These are phyloP conservation scores for Camponotus pennsylvanicus DNA, from an alignment of 1,140 invertebrate genomes.

Conservation along the genomic window DNA sequence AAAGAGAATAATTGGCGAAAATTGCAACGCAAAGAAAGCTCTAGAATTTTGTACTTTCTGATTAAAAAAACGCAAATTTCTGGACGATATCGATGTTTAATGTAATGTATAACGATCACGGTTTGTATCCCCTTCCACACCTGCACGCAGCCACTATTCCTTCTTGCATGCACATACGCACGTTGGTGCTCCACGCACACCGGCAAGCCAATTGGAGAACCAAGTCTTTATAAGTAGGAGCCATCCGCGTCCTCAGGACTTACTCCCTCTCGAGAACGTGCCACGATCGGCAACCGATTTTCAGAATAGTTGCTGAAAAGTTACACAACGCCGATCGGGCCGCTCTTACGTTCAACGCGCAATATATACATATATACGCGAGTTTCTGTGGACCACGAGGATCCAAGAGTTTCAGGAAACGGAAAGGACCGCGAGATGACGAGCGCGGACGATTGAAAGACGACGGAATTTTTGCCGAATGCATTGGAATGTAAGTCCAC, in stretches of 20 bases:
- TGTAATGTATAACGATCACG: constrained; percentile 75
- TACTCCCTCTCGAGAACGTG: constrained; percentile 85
- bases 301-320: constrained; percentile 73
- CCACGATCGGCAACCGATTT: constrained; percentile 84
- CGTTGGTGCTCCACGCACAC: constrained; percentile 59
- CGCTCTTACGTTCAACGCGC: neutral
- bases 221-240: constrained; percentile 86
- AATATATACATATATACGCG: neutral
- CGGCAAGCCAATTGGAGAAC: constrained; percentile 74
- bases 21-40: neutral
- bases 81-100: constrained; percentile 18
- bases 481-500: constrained; percentile 37
- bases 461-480: constrained; percentile 4
- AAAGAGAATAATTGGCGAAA: neutral
- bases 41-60: no score
- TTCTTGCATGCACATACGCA: constrained; percentile 63
- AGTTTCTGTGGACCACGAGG: constrained; percentile 29
- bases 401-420: neutral
- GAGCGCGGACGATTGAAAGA: neutral
- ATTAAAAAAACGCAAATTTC: constrained; percentile 24
- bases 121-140: constrained; percentile 74
- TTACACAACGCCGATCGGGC: neutral
- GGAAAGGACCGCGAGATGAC: constrained; percentile 45
- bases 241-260: constrained; percentile 85
- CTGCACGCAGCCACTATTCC: constrained; percentile 68